Evolutionary conservation across 2,888 invertebrate genomes (phyloP).

Genomic region (Hipparchia sbordonii): DNA sequence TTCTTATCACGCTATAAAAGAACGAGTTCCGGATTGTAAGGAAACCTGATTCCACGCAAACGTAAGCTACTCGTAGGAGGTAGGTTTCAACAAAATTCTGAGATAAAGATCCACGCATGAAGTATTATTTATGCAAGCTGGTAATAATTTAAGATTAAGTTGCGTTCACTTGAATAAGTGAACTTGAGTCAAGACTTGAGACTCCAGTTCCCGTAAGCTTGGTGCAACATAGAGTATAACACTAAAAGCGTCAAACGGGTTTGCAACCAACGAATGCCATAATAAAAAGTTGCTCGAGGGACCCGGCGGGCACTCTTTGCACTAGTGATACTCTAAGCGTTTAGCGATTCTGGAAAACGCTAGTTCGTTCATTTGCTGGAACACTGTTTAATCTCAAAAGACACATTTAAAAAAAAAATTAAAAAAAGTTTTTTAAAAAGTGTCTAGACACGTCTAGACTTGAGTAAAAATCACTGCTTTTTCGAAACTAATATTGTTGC

Average conservation of each 20-base stretch:
- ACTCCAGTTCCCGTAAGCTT: slow-evolving; percentile 57
- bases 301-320: slow-evolving; percentile 44
- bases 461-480: no score
- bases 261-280: slow-evolving; percentile 69
- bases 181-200: slow-evolving; percentile 32
- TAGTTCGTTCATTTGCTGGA: not conserved
- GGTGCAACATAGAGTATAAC: slow-evolving; percentile 62
- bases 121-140: not conserved
- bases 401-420: no score
- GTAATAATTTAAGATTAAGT: slow-evolving; percentile 6
- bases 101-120: not conserved
- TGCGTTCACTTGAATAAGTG: slow-evolving; percentile 3
- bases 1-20: no score
- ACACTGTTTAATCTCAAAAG: not conserved
- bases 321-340: slow-evolving; percentile 43
- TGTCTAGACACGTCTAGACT: no score
- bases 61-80: no score
- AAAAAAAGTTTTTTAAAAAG: no score
- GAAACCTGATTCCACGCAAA: no score
- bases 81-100: not conserved
- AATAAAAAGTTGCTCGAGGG: slow-evolving; percentile 71
- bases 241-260: slow-evolving; percentile 72
- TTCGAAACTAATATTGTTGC: no score
- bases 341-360: slow-evolving; percentile 12
- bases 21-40: no score